Percentiles rank a stretch among this genome's conserved stretches.
Conservation (phyloP, 2,888 invertebrate species). For the Parapristionchus giblindavisi region DNA sequence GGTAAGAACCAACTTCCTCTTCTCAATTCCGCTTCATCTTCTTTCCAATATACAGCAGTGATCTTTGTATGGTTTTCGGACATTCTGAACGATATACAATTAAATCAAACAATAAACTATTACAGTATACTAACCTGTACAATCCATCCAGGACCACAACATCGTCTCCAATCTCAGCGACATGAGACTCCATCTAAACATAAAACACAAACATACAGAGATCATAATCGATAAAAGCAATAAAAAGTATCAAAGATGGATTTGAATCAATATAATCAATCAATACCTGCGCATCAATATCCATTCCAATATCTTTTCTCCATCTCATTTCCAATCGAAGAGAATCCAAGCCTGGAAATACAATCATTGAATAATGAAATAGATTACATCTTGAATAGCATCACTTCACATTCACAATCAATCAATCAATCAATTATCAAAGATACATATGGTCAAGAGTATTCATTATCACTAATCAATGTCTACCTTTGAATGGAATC, state of each 20-base stretch:
- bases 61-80: conserved; percentile 46
- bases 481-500: conserved; percentile 53
- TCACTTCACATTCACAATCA: background rate
- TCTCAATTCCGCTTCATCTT: conserved; percentile 75
- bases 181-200: conserved; percentile 2
- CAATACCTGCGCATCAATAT: conserved; percentile 48
- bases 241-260: too few species aligned
- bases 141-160: conserved; percentile 66
- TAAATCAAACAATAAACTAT: conserved; percentile 27
- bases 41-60: conserved; percentile 70
- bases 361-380: background rate
- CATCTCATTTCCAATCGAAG: conserved; percentile 65
- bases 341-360: conserved; percentile 63
- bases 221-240: conserved; percentile 1
- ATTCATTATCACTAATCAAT: background rate
- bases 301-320: conserved; percentile 52
- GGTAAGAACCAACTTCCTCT: conserved; percentile 77
- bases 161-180: conserved; percentile 39
- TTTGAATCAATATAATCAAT: too few species aligned
- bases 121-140: conserved; percentile 49
- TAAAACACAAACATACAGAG: background rate
- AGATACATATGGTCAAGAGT: background rate
- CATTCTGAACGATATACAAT: conserved; percentile 14
- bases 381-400: too few species aligned
- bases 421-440: background rate